A percentile compares a stretch with the other conserved stretches of the same genome.
Evolutionary conservation across 2,888 invertebrate species (phyloP).

Genomic region (Harmothoe impar): DNA sequence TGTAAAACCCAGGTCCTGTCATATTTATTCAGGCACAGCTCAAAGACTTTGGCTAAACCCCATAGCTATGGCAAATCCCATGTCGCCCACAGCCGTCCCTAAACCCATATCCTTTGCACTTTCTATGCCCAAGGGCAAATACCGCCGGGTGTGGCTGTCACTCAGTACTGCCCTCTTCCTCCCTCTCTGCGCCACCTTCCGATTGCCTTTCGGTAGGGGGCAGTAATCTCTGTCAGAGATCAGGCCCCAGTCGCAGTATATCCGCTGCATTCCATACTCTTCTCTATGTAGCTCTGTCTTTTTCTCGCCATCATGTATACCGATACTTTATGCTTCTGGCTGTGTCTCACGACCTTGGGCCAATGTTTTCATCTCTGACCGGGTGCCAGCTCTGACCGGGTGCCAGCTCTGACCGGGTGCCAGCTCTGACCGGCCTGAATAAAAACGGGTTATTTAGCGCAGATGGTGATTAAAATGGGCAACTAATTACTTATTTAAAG

Average conservation of each 20-base stretch:
- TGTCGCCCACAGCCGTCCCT: neutral
- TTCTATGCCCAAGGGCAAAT: neutral
- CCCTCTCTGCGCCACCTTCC: neutral
- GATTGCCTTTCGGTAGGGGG: neutral
- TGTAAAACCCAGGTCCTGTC: neutral
- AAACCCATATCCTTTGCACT: slow-evolving; percentile 22
- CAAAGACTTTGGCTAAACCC: neutral
- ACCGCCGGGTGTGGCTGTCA: neutral
- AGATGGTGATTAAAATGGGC: no score
- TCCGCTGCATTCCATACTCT: no score
- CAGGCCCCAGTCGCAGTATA: neutral
- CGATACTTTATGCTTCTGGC: no score
- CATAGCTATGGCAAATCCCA: neutral
- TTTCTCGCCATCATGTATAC: no score
- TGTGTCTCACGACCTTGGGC: no score
- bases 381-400: no score
- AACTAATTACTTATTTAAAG: no score
- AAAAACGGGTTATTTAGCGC: no score
- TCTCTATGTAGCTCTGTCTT: no score
- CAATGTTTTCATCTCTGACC: no score
- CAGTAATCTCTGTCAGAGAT: slow-evolving; percentile 3
- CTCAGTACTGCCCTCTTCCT: neutral
- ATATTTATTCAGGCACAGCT: neutral
- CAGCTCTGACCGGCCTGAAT: no score
- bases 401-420: no score